Conservation (phyloP, 2,797 vertebrate species). For the Enteromius trimaculatus region DNA sequence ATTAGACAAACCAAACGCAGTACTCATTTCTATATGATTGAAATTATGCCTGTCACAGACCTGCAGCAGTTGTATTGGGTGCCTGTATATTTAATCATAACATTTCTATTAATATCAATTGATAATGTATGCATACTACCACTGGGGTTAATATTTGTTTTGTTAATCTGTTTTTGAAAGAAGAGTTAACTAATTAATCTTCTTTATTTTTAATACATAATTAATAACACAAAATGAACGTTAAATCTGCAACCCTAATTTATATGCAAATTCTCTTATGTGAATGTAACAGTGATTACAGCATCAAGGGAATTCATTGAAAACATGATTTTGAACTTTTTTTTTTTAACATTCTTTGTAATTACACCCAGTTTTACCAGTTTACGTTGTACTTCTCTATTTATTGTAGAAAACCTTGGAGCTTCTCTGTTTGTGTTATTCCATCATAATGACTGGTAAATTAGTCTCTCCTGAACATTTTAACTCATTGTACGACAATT, state of each 20-base stretch:
- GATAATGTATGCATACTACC: not conserved
- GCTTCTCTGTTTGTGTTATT: conserved; percentile 20
- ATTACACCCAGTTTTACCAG: not conserved
- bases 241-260: not conserved
- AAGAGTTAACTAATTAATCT: not conserved
- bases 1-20: not conserved
- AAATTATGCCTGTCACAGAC: not conserved
- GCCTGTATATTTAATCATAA: not conserved
- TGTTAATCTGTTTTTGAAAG: not conserved
- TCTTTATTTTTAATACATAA: conserved; percentile 3
- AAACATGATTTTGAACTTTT: not conserved
- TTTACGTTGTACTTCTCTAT: not conserved
- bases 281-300: conserved; percentile 4
- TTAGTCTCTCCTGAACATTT: conserved; percentile 24
- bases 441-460: conserved; percentile 11
- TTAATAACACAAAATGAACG: conserved; percentile 18
- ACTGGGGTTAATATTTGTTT: not conserved
- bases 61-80: not conserved
- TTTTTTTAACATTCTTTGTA: not conserved
- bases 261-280: not conserved
- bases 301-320: not conserved
- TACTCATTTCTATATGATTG: not conserved
- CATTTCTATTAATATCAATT: not conserved
- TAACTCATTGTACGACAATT: conserved; percentile 5
- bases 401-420: not conserved